Conservation (phyloP, 2,797 vertebrate genomes). For the Typhlichthys eigenmanni region DNA sequence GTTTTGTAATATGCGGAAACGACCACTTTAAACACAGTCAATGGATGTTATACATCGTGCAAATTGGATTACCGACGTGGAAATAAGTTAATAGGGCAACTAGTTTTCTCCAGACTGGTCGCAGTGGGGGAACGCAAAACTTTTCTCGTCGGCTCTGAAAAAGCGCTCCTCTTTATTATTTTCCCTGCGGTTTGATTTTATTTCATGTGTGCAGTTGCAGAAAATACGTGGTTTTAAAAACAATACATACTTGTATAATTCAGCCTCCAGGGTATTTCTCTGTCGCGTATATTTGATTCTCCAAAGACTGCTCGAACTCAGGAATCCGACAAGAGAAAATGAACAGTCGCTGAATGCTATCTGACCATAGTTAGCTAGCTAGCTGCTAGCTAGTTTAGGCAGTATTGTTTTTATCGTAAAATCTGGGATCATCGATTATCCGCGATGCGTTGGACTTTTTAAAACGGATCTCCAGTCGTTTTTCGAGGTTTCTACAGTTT, state of each 20-base stretch:
- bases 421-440: neutral
- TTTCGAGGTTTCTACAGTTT: neutral
- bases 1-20: slow-evolving; percentile 35
- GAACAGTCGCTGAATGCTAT: slow-evolving; percentile 49
- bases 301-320: slow-evolving; percentile 37
- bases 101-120: slow-evolving; percentile 36
- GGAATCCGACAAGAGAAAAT: slow-evolving; percentile 46
- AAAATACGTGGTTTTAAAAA: neutral
- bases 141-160: slow-evolving; percentile 36
- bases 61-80: slow-evolving; percentile 19
- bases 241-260: too few species aligned
- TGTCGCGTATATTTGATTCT: too few species aligned
- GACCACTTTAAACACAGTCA: neutral
- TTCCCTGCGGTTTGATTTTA: neutral
- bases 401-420: neutral
- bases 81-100: slow-evolving; percentile 13
- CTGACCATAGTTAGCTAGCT: slow-evolving; percentile 45
- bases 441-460: neutral
- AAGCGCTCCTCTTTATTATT: slow-evolving; percentile 3
- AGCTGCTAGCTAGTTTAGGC: slow-evolving; percentile 41
- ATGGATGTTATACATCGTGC: slow-evolving; percentile 24
- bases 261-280: too few species aligned
- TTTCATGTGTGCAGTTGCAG: neutral
- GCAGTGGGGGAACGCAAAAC: slow-evolving; percentile 33
- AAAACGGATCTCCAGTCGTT: neutral